Evolutionary conservation across 2,113 vertebrate genomes (phyloP).

Genomic region (Octodon degus): DNA sequence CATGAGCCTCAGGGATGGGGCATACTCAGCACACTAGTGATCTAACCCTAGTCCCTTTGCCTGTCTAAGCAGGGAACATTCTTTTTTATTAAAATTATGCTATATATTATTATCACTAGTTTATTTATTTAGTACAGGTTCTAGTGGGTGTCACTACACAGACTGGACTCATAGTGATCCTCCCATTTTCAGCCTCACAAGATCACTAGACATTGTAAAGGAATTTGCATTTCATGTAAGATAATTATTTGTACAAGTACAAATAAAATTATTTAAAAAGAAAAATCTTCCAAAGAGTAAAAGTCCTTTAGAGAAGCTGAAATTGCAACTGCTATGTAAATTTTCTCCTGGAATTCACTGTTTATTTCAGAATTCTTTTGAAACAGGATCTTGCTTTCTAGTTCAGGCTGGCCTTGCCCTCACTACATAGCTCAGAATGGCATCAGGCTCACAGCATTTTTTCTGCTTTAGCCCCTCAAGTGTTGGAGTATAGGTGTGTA

Average conservation of each 20-base stretch:
- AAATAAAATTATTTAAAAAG: not conserved
- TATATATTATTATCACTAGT: not conserved
- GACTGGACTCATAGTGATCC: too few species aligned
- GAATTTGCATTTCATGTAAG: too few species aligned
- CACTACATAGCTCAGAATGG: not conserved
- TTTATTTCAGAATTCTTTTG: not conserved
- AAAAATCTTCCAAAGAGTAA: not conserved
- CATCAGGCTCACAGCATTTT: not conserved
- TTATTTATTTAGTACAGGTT: too few species aligned
- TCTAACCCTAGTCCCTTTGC: too few species aligned
- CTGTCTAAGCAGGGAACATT: not conserved
- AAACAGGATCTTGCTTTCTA: not conserved
- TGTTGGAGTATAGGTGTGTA: not conserved
- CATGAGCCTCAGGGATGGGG: too few species aligned
- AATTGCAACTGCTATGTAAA: not conserved
- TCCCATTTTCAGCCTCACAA: too few species aligned
- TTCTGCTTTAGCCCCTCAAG: not conserved
- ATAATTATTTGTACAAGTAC: not conserved
- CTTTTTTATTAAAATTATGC: not conserved
- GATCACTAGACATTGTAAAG: not conserved
- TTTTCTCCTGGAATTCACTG: not conserved
- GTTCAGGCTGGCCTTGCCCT: not conserved
- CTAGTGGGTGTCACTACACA: too few species aligned
- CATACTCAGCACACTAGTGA: too few species aligned
- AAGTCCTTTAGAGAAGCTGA: not conserved